Evolutionary conservation across 2,888 invertebrate species (phyloP), one percentile per base, ranked within the genome.

Genomic region (Eugnorisma glareosa): DNA sequence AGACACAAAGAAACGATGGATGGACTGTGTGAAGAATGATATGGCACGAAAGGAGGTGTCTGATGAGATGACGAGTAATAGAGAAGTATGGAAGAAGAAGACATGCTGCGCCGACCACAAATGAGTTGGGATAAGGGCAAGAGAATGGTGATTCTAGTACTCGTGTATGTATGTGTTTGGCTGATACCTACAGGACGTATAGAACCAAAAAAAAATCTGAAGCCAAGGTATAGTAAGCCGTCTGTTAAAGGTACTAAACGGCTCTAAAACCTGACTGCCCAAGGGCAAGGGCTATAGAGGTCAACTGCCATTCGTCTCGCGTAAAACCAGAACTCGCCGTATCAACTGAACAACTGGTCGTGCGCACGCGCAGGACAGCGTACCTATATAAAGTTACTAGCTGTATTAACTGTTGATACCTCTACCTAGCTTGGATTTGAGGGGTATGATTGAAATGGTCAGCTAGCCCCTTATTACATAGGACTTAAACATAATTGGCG

Each of bases 301-400:
- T 85, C 85, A 85, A 75, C 69, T 82, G 76, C 81, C 85, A 76
- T 85, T 82, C 82, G 82, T 82, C 82, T 82, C 85, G 76, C 82
- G 82, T 82, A 82, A 82, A 81, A 82, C 82, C 86, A 77, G 83
- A 85, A 75, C 74, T 73, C 21, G 79, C 69, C 74, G 66, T 78
- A 74, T 72, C 71, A 77, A 77, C 76, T 68, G 74, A 66, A 73
- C 64, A 69, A 59, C 77, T 84, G 85, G 82, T 82, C 71, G 64
- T 81, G 67, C 64, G 64, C 84, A 15, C 40, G 69, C 35, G 66
- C 35, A 66, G 73, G 48, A 31, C 28, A 67, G 43, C 15, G 28
- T 78, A 40, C 43, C 18, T 1, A 15, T 48, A 67, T 63, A 31
- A n/a, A 54, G 37, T 6, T 35, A 48, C 43, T 77, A 40, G 71